Evolutionary conservation across 2,888 invertebrate species (phyloP), one percentile per base, ranked within the genome.

Genomic region (Cheilosia impressa): DNA sequence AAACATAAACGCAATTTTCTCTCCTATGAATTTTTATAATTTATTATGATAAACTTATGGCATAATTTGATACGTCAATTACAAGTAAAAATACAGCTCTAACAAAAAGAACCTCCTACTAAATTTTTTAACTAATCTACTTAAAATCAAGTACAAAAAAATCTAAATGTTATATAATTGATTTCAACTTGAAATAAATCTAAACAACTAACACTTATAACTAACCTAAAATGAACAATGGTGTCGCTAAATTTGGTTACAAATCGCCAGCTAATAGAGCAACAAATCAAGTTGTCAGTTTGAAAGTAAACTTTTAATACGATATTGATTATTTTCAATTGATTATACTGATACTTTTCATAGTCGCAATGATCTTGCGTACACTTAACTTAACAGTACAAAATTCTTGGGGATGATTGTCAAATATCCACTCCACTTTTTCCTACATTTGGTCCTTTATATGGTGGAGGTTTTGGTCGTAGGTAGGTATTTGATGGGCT

Each of bases 401-500:
- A 91, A 89, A 92, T 90, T 66, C 92, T 88, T n/a, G 92, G 91
- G 55, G 91, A 90, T 89, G 91, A 89, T 90, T 92, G 92, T 92
- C 92, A 92, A 88, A 92, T 92, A 78, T 92, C 91, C 88, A 90
- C 91, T 19, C 90, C 90, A 81, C 88, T 91, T 38, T 90, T 89
- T 1, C 89, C 89, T 17, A 91, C 79, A 73, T 89, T 91, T 62
- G 90, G 88, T 43, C 91, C 89, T 82, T 91, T 92, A 65, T 92
- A 92, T 17, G 92, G 92, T 80, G 92, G 92, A 0, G 92, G 92
- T 53, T 92, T 91, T 3, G 92, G 92, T 0, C 92, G 90, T 9
- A 92, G 88, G 83, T 92, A 92, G 15, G 89, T 90, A 43, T 91
- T 91, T 66, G 93, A 93, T 0, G 94, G 93, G 68, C 94, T 94